Base-by-base conservation (phyloP, 2,888 invertebrate genomes). In the Dasypolia templi region DNA sequence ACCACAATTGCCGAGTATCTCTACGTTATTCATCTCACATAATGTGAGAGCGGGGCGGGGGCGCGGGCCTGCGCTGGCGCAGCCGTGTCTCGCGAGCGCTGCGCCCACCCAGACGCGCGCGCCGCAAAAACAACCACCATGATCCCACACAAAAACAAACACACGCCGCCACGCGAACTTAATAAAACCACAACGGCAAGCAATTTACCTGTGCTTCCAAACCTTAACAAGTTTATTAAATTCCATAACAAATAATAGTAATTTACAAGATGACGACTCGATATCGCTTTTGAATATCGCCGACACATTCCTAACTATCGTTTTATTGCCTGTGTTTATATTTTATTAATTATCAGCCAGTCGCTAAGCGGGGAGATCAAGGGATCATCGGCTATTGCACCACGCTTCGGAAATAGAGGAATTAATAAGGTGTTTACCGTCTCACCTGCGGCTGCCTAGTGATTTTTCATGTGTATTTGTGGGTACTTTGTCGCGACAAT, bases 211-310 rank as follows among this genome's bases (percentile, higher is more conserved):
- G 90, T 92, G 92, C 93, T 94, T 92, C 94, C 92, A 94, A 95
- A 94, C 94, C 93, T 93, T 95, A 96, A 96, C 96, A 95, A 96
- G 96, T 96, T 95, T 96, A 96, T 96, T 96, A 96, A 91, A 96
- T 95, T 95, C 93, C 91, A 93, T 94, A 95, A 93, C 93, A 94
- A 95, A 96, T 95, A 95, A 95, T 96, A 94, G 94, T 95, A 93
- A 95, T 96, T 95, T 94, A 94, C 93, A 92, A 92, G 94, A 95
- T 95, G 95, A 94, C 93, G 92, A 93, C 90, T 93, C 91, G 89
- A 91, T 94, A 93, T 94, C 82, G 91, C 94, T 93, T 94, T 95
- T 95, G 94, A 93, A 92, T 91, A 91, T 89, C 89, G 93, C 95
- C 94, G 95, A 91, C 94, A 89, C 93, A 95, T 95, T 94, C 94